Base-by-base conservation (phyloP, 2,888 invertebrate species). In the Agrochola lota region DNA sequence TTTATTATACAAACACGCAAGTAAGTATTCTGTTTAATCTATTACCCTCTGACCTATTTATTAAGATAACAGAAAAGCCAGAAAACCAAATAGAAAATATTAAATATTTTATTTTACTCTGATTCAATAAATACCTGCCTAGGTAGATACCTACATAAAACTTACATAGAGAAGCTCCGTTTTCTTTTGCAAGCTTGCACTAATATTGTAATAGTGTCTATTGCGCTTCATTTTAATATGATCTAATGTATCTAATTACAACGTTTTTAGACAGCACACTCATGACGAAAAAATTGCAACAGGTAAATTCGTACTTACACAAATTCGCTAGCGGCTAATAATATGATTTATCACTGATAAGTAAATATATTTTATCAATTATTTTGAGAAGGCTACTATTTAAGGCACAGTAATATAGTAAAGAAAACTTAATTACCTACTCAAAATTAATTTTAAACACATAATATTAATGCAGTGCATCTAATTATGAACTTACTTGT, bases 401-500 rank as follows among this genome's bases (percentile, higher is more conserved):
- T 46, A 59, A 46, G 8, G 15, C 35, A 23, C 46, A 80, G 17
- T 74, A 30, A 55, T 30, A 46, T 66, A 30, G 6, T 23, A 49
- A 26, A 17, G 17, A 23, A 77, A 78, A 59, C 17, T 2, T 20
- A 35, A 43, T 46, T 17, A 26, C 11, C 15, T 30, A 5, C 23
- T 57, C 20, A 72, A 35, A 26, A 62, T 35, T 11, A 15, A 26
- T 62, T 55, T 55, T 35, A 15, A 3, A 64, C 6, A 30, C 20
- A 15, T 35, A n/a, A 17, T 35, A 17, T 26, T 3, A 60, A 66
- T 35, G 76, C 76, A 55, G 15, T 35, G 52, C 52, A 55, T 17
- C 8, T 52, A 35, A n/a, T 4, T 49, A 60, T 55, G 52, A 35
- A 72, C 74, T 90, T 89, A 94, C 94, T 87, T 88, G 89, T 78